Evolutionary conservation across 2,113 vertebrate species (phyloP).

Genomic region (Nothoprocta pentlandii): DNA sequence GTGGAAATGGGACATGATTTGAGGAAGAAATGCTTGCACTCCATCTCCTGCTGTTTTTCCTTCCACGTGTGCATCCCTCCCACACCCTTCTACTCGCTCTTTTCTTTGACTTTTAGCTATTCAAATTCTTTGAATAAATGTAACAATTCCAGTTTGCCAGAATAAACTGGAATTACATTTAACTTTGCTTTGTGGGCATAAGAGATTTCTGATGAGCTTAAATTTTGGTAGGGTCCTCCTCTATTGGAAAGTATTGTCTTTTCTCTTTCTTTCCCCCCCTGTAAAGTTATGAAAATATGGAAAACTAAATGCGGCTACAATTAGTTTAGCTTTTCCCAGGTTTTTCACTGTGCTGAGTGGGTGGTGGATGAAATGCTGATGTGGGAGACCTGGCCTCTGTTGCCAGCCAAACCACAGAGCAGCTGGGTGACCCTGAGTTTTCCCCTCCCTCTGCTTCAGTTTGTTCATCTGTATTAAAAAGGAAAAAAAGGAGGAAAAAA

Average conservation of each 20-base stretch:
- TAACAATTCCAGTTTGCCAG: not conserved
- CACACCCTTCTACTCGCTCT: not conserved
- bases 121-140: slow-evolving; percentile 5
- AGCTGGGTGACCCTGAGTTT: slow-evolving; percentile 52
- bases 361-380: slow-evolving; percentile 26
- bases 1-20: slow-evolving; percentile 47
- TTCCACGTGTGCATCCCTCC: slow-evolving; percentile 15
- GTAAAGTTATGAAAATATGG: not conserved
- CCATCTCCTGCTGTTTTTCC: slow-evolving; percentile 43
- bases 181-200: not conserved
- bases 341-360: not conserved
- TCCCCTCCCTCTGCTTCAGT: not conserved
- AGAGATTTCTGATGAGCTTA: not conserved
- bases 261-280: not conserved
- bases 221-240: accelerated
- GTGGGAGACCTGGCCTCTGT: not conserved
- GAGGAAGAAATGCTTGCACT: slow-evolving; percentile 50
- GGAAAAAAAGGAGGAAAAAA: not conserved
- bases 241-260: not conserved
- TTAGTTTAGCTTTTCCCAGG: not conserved
- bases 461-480: not conserved
- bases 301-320: not conserved
- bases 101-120: slow-evolving; percentile 20
- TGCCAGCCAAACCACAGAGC: slow-evolving; percentile 26
- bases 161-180: not conserved